Conservation (phyloP, 2,113 vertebrate species). For the Pangasianodon hypophthalmus region DNA sequence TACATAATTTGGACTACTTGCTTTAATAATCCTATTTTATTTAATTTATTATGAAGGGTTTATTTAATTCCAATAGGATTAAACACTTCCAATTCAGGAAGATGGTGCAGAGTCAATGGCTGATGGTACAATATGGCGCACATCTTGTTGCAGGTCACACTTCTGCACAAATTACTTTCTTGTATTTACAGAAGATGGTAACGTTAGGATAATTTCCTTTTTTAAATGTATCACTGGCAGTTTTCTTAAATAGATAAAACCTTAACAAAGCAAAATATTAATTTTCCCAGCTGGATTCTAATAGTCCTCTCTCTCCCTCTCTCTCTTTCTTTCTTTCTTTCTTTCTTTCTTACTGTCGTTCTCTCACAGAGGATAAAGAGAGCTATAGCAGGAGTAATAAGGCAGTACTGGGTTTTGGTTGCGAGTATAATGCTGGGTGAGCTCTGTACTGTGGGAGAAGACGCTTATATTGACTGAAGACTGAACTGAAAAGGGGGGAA, state of each 20-base stretch:
- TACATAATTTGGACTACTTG: neutral
- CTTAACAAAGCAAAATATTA: neutral
- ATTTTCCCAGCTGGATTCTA: neutral
- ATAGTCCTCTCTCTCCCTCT: neutral
- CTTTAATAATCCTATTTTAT: neutral
- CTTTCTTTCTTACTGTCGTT: neutral
- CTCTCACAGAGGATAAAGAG: constrained; percentile 37
- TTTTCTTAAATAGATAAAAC: neutral
- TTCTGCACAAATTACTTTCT: neutral
- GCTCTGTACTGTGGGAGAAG: constrained; percentile 46
- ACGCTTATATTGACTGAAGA: constrained; percentile 42
- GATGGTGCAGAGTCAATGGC: neutral
- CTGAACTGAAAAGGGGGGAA: constrained; percentile 11
- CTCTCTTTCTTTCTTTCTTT: neutral
- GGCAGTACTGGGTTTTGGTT: neutral
- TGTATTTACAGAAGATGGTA: neutral
- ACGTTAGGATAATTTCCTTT: neutral
- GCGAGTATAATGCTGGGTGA: constrained; percentile 21
- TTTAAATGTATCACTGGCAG: neutral
- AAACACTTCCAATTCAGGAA: constrained; percentile 23
- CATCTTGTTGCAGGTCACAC: neutral
- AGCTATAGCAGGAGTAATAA: constrained; percentile 33
- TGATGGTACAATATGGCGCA: neutral
- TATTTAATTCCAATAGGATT: constrained; percentile 20
- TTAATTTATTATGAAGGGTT: constrained; percentile 13